Conservation (phyloP, 53 echinoderm and acorn worm genomes). For the Holothuria scabra region DNA sequence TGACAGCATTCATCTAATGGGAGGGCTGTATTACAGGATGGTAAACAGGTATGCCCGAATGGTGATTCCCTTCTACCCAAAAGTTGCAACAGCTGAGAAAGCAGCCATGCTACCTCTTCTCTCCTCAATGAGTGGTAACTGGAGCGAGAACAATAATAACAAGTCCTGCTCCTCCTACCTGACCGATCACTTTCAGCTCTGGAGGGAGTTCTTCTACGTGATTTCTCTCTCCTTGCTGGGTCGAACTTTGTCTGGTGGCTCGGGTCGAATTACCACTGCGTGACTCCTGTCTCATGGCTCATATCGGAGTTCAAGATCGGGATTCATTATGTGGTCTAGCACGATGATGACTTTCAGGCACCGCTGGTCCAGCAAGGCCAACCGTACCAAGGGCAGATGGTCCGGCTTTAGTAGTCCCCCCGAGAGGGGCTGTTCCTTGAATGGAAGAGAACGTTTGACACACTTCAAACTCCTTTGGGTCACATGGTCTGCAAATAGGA, state of each 20-base stretch:
- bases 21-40: not conserved
- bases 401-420: no score
- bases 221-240: not conserved
- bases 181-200: not conserved
- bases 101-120: slow-evolving; percentile 1
- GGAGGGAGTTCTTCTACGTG: not conserved
- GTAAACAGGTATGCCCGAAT: not conserved
- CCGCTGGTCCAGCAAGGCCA: no score
- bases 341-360: no score
- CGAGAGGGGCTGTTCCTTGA: no score
- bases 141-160: not conserved
- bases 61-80: not conserved
- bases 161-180: not conserved
- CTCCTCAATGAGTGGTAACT: not conserved
- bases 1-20: not conserved
- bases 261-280: not conserved
- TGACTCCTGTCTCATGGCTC: not conserved
- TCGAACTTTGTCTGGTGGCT: not conserved
- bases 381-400: no score
- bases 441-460: not conserved
- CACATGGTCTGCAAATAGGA: slow-evolving; percentile 19
- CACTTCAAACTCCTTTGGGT: not conserved
- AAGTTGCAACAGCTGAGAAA: slow-evolving; percentile 11
- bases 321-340: no score
- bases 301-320: no score